These are phyloP conservation scores for Lithodes maja DNA, from an alignment of 2,888 invertebrate species.

Conservation along the genomic window DNA sequence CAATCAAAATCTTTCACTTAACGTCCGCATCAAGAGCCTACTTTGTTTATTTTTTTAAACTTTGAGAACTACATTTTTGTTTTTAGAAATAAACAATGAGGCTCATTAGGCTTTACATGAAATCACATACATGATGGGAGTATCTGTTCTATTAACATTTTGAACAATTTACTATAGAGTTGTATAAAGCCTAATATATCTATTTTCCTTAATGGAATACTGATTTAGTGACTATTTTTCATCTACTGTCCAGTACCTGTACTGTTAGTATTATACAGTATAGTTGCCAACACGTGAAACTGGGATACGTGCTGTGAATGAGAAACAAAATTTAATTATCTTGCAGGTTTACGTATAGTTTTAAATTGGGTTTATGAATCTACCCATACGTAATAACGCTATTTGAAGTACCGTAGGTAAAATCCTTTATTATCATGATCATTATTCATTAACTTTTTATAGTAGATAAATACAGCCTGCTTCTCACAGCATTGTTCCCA, in stretches of 20 bases:
- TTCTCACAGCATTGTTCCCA: no score
- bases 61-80: neutral
- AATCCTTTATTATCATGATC: no score
- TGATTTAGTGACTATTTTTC: neutral
- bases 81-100: neutral
- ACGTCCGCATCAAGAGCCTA: neutral
- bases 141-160: neutral
- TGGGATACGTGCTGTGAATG: no score
- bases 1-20: slow-evolving; percentile 9
- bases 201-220: neutral
- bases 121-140: neutral
- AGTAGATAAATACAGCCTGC: no score
- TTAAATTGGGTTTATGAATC: no score
- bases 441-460: no score
- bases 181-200: neutral
- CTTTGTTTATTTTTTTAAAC: neutral
- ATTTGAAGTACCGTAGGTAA: no score
- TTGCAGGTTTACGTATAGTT: no score
- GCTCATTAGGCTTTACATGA: neutral
- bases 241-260: neutral
- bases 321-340: no score
- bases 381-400: no score
- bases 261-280: neutral
- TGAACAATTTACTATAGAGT: neutral
- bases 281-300: no score